Evolutionary conservation across 2,888 invertebrate genomes (phyloP).

Genomic region (Pediacus dermestoides): DNA sequence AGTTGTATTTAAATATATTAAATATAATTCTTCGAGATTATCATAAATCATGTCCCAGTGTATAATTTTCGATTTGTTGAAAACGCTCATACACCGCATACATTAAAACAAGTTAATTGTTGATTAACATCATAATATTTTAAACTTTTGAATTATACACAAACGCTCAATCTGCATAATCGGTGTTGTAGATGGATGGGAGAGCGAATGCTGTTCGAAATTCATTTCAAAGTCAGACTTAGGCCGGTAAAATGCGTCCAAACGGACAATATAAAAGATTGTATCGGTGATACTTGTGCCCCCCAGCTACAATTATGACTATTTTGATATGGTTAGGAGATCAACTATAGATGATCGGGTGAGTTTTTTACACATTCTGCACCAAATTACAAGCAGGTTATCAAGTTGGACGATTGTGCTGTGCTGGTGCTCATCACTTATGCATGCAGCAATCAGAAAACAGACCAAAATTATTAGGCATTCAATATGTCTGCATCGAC

Average conservation of each 20-base stretch:
- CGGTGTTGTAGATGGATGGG: conserved; percentile 19
- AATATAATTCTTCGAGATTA: too few species aligned
- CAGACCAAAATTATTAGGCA: conserved; percentile 33
- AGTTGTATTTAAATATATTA: too few species aligned
- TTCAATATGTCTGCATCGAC: conserved; percentile 31
- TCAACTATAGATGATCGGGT: conserved; percentile 21
- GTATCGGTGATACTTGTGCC: conserved; percentile 32
- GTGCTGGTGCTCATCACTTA: conserved; percentile 32
- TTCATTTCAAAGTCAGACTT: conserved; percentile 26
- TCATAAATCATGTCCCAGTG: too few species aligned
- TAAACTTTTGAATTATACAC: conserved; percentile 9
- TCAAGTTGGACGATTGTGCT: conserved; percentile 25
- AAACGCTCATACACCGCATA: too few species aligned
- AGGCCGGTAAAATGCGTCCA: conserved; percentile 29
- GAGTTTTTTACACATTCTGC: conserved; percentile 6
- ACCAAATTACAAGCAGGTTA: conserved; percentile 16
- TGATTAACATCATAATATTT: conserved; percentile 10
- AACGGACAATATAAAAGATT: conserved; percentile 35
- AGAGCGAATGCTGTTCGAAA: conserved; percentile 16
- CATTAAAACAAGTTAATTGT: conserved; percentile 6
- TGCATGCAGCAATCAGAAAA: conserved; percentile 36
- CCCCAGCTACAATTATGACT: conserved; percentile 32
- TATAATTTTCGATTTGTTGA: conserved; percentile 5
- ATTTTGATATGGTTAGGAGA: conserved; percentile 30
- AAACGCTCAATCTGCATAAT: conserved; percentile 25